Evolutionary conservation across 2,797 vertebrate species (phyloP).

Genomic region (Helicolenus hilgendorfi): DNA sequence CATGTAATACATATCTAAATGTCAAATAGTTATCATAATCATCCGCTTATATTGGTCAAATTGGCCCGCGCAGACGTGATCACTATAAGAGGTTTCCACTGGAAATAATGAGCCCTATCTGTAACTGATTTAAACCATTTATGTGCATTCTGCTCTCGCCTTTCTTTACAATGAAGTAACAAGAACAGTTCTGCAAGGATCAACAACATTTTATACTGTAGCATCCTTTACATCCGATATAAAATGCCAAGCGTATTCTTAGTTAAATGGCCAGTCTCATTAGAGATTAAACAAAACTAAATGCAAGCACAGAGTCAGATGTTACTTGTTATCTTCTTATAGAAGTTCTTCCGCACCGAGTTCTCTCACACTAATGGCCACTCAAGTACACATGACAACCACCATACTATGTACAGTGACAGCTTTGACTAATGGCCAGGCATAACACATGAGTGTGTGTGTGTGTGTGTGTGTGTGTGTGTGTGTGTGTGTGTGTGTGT

Average conservation of each 20-base stretch:
- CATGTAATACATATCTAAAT: not conserved
- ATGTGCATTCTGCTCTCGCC: not conserved
- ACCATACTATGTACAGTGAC: slow-evolving; percentile 47
- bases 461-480: not conserved
- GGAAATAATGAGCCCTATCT: not conserved
- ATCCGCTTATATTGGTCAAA: not conserved
- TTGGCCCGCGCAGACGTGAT: not conserved
- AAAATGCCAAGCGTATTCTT: not conserved
- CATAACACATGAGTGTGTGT: slow-evolving; percentile 12
- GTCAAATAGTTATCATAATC: not conserved
- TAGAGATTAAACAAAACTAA: slow-evolving; percentile 9
- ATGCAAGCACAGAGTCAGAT: slow-evolving; percentile 30
- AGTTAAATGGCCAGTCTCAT: not conserved
- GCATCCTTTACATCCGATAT: not conserved
- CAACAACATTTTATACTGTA: not conserved
- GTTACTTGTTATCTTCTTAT: slow-evolving; percentile 26
- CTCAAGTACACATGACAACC: slow-evolving; percentile 46
- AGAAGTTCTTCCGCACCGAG: slow-evolving; percentile 5
- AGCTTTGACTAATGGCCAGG: slow-evolving; percentile 70
- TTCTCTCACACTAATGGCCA: slow-evolving; percentile 64
- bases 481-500: not conserved
- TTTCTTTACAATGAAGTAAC: not conserved
- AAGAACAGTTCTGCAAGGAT: not conserved
- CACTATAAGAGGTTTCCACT: not conserved
- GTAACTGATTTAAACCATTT: not conserved